Evolutionary conservation across 2,113 vertebrate species (phyloP).

Genomic region (Cinclus mexicanus): DNA sequence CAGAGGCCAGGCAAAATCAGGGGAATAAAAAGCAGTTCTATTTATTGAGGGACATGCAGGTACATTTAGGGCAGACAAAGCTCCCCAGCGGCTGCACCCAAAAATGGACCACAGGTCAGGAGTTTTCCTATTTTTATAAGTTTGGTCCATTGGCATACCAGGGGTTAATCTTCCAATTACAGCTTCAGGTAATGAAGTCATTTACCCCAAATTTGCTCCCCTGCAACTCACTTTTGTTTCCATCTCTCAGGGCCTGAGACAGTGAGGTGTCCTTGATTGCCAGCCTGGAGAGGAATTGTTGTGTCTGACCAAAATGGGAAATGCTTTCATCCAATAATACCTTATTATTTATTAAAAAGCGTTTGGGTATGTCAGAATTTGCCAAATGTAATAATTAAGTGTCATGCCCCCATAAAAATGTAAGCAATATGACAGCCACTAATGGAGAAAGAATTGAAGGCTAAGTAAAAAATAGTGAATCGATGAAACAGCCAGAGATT

Average conservation of each 20-base stretch:
- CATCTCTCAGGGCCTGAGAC: accelerated
- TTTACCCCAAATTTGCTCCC: neutral
- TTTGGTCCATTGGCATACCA: neutral
- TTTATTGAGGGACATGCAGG: no score
- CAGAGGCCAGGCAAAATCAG: neutral
- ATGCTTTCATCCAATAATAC: neutral
- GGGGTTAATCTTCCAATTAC: accelerated
- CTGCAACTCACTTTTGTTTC: neutral
- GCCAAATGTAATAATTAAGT: neutral
- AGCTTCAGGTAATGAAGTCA: neutral
- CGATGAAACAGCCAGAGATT: neutral
- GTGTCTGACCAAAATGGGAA: neutral
- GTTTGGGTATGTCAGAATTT: neutral
- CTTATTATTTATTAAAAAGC: neutral
- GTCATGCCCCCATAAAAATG: neutral
- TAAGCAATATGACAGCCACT: neutral
- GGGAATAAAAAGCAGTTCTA: neutral
- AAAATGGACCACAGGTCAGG: accelerated
- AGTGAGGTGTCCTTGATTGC: neutral
- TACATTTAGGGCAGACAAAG: accelerated
- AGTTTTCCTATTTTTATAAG: neutral
- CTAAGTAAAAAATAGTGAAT: slow-evolving; percentile 8
- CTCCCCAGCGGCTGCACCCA: no score
- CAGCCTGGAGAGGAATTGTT: neutral
- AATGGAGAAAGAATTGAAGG: slow-evolving; percentile 9